A percentile compares a stretch with the other conserved stretches of the same genome.
Evolutionary conservation across 2,797 vertebrate species (phyloP).

Genomic region (Pangasius macronema): DNA sequence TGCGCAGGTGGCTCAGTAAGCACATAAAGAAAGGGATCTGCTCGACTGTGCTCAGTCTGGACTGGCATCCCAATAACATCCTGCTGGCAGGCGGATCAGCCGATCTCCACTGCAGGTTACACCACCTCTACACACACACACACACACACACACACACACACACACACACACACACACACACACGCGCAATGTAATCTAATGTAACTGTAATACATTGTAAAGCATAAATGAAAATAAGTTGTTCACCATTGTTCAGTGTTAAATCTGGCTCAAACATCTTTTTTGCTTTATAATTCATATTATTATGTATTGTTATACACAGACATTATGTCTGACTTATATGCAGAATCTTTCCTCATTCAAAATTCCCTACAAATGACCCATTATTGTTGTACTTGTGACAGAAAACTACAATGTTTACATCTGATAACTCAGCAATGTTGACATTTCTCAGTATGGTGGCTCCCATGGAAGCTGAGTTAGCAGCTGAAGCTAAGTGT

Average conservation of each 20-base stretch:
- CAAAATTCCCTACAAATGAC: neutral
- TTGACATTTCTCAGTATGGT: too few species aligned
- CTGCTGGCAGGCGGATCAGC: slow-evolving; percentile 77
- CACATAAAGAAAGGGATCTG: slow-evolving; percentile 76
- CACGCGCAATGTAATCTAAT: neutral
- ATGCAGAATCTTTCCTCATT: neutral
- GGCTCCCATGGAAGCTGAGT: too few species aligned
- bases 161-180: neutral
- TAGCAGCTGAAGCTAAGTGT: neutral
- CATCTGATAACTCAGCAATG: neutral
- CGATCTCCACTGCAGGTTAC: slow-evolving; percentile 79
- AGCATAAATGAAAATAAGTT: too few species aligned
- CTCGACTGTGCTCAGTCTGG: slow-evolving; percentile 77
- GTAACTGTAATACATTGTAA: too few species aligned
- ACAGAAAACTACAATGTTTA: neutral
- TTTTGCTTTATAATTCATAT: neutral
- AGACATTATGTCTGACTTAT: neutral
- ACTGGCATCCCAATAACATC: slow-evolving; percentile 84
- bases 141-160: neutral
- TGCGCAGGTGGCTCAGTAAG: slow-evolving; percentile 84
- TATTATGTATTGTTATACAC: neutral
- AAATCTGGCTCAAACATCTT: neutral
- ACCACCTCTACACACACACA: slow-evolving; percentile 10
- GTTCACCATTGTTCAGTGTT: neutral
- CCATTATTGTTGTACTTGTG: neutral